Evolutionary conservation across 2,113 vertebrate species (phyloP).

Genomic region (Progne subis): DNA sequence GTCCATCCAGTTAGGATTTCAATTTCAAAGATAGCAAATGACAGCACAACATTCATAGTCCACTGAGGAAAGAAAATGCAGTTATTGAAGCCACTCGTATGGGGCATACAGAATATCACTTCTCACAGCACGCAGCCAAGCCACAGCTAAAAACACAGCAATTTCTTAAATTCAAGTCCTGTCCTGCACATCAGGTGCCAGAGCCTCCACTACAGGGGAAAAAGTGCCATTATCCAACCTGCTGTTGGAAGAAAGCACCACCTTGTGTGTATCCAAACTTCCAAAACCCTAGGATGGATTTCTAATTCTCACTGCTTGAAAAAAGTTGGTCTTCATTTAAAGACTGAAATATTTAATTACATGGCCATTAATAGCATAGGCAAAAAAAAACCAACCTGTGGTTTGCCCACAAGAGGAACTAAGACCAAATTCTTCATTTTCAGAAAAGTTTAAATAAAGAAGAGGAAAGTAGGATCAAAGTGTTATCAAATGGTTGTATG

Average conservation of each 20-base stretch:
- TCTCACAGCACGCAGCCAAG: neutral
- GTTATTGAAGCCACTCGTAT: neutral
- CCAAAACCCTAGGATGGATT: neutral
- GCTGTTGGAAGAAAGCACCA: neutral
- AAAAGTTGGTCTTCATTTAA: neutral
- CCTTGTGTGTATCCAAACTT: neutral
- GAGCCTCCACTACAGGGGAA: neutral
- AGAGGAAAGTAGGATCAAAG: neutral
- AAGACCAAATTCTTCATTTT: constrained; percentile 25
- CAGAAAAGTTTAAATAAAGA: constrained; percentile 25
- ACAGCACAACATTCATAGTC: neutral
- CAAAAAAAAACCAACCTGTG: neutral
- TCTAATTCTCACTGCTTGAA: neutral
- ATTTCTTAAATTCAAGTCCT: neutral
- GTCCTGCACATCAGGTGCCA: neutral
- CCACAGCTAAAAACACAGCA: neutral
- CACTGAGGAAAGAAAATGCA: neutral
- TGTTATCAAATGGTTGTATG: constrained; percentile 33
- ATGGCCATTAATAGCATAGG: neutral
- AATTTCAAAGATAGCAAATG: neutral
- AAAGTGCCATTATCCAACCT: neutral
- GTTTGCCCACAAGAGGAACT: neutral
- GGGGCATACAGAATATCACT: neutral
- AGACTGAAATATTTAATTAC: neutral
- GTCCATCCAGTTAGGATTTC: neutral